phyloP scores from a whole-genome alignment of 2,113 vertebrate species.

The Peromyscus californicus region DNA sequence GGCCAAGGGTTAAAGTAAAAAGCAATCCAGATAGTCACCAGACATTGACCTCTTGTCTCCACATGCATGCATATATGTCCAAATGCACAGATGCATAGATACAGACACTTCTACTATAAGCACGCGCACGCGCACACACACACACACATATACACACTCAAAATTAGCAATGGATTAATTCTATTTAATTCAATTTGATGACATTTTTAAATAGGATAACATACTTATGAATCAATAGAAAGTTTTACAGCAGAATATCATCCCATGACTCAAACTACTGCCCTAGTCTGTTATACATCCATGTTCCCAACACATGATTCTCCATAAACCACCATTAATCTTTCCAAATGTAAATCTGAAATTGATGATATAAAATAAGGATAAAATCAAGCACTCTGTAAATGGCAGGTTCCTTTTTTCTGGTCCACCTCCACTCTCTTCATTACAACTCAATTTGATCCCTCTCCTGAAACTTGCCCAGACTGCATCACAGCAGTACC shows the following conservation, averaged over 20 bases:
- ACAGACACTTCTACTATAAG: neutral
- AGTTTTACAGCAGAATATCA: constrained; percentile 53
- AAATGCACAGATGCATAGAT: neutral
- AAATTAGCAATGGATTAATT: constrained; percentile 49
- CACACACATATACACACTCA: neutral
- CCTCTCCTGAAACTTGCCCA: neutral
- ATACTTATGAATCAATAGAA: constrained; percentile 54
- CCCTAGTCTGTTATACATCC: neutral
- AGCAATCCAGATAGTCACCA: neutral
- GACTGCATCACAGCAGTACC: neutral
- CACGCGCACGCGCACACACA: neutral
- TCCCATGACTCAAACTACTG: constrained; percentile 33
- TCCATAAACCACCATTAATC: constrained; percentile 45
- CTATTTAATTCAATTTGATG: constrained; percentile 57
- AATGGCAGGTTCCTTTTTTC: neutral
- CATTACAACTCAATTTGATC: neutral
- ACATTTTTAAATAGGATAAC: constrained; percentile 52
- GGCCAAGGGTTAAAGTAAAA: neutral
- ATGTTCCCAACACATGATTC: neutral
- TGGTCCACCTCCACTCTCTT: neutral
- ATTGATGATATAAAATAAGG: neutral
- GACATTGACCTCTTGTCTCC: neutral
- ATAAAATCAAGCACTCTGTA: neutral
- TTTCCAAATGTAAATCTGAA: constrained; percentile 44
- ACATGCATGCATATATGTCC: neutral